These are phyloP conservation scores for Heliconius sara DNA, from an alignment of 2,888 invertebrate species.

Conservation along the genomic window DNA sequence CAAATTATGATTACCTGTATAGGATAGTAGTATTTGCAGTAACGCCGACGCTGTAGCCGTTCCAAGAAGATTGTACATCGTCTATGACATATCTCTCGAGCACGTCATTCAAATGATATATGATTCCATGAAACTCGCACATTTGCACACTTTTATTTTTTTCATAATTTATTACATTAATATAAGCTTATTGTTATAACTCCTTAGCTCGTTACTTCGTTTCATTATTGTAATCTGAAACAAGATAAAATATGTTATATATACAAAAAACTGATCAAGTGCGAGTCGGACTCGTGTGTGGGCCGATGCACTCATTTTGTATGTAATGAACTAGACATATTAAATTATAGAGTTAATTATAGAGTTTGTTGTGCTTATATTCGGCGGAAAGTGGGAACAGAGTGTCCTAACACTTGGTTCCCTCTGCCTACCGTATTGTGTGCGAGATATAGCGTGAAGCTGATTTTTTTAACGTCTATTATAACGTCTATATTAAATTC, in stretches of 20 bases:
- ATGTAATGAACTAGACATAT: too few species aligned
- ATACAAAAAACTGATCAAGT: not conserved
- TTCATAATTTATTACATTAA: slow-evolving; percentile 57
- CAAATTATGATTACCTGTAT: slow-evolving; percentile 64
- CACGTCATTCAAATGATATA: slow-evolving; percentile 72
- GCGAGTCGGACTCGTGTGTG: too few species aligned
- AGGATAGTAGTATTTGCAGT: slow-evolving; percentile 73
- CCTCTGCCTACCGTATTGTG: too few species aligned
- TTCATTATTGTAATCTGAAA: slow-evolving; percentile 65
- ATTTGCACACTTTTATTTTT: slow-evolving; percentile 61
- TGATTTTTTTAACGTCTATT: too few species aligned
- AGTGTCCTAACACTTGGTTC: too few species aligned
- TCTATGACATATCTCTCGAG: slow-evolving; percentile 69
- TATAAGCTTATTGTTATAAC: slow-evolving; percentile 11
- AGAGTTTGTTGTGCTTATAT: too few species aligned
- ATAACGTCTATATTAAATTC: too few species aligned
- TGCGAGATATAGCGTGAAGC: too few species aligned
- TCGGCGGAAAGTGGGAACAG: too few species aligned
- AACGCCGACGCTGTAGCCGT: slow-evolving; percentile 74
- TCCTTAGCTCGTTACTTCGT: slow-evolving; percentile 36
- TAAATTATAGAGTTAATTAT: too few species aligned
- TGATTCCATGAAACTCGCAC: slow-evolving; percentile 52
- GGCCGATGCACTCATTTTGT: too few species aligned
- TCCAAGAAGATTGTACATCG: slow-evolving; percentile 77
- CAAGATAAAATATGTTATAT: slow-evolving; percentile 46